Percentiles rank a stretch among this genome's conserved stretches.
Conservation (phyloP, 1,140 invertebrate species). For the Gonatopus flavifemur region DNA sequence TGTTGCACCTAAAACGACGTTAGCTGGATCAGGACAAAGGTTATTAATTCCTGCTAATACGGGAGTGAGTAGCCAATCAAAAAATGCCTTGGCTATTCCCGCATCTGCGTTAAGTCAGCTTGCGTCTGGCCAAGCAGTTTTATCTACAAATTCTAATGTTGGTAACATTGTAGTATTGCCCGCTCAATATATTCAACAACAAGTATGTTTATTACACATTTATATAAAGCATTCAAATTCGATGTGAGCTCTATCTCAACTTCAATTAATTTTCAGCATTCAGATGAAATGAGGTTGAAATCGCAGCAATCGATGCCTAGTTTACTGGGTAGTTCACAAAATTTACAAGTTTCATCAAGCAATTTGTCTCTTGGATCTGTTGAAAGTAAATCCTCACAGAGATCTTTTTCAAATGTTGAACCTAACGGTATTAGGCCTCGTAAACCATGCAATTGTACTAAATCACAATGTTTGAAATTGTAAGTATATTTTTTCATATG, state of each 20-base stretch:
- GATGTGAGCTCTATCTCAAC: neutral
- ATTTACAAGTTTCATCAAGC: conserved; percentile 36
- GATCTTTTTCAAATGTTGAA: conserved; percentile 52
- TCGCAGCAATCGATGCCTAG: conserved; percentile 37
- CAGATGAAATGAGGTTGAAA: conserved; percentile 46
- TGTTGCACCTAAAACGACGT: conserved; percentile 52
- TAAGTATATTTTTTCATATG: conserved; percentile 55
- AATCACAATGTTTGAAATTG: conserved; percentile 97
- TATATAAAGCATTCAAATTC: neutral
- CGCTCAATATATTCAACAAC: conserved; percentile 62
- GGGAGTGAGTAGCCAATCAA: conserved; percentile 38
- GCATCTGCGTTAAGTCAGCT: conserved; percentile 57
- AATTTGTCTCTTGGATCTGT: conserved; percentile 36
- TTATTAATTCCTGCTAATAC: conserved; percentile 54
- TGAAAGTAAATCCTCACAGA: conserved; percentile 43
- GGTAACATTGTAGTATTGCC: conserved; percentile 63
- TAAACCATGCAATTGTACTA: conserved; percentile 98
- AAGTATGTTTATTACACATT: conserved; percentile 13
- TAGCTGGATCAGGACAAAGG: conserved; percentile 43
- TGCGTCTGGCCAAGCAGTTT: conserved; percentile 59
- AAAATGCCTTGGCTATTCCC: conserved; percentile 51
- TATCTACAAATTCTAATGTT: conserved; percentile 58
- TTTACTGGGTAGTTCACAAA: conserved; percentile 46
- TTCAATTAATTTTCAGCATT: conserved; percentile 15
- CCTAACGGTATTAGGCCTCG: conserved; percentile 75